Percentiles rank a stretch among this genome's conserved stretches.
Conservation (phyloP, 2,888 invertebrate genomes). For the Blastobasis adustella region DNA sequence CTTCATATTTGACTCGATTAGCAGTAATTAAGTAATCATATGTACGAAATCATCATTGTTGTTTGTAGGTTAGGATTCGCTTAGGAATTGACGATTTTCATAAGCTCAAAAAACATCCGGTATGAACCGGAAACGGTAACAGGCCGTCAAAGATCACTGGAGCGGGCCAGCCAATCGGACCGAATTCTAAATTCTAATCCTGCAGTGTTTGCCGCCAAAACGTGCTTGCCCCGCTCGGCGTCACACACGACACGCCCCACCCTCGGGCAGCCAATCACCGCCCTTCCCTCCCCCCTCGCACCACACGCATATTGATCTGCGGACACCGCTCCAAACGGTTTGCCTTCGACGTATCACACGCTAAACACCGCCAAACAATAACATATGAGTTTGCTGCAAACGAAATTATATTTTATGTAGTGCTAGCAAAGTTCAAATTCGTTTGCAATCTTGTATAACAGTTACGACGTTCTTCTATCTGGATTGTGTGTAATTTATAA, state of each 20-base stretch:
- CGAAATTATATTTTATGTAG: conserved; percentile 7
- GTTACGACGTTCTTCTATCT: conserved; percentile 20
- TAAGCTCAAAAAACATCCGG: no score
- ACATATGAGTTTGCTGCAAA: conserved; percentile 40
- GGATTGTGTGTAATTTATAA: conserved; percentile 42
- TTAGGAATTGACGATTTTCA: no score
- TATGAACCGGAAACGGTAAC: no score
- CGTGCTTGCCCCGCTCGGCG: conserved; percentile 53
- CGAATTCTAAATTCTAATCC: conserved; percentile 34
- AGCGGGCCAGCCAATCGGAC: no score
- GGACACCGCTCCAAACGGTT: conserved; percentile 68
- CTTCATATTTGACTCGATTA: no score
- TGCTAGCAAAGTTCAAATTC: conserved; percentile 21
- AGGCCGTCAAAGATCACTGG: no score
- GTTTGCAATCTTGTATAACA: conserved; percentile 2
- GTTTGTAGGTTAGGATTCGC: no score
- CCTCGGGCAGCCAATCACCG: conserved; percentile 63
- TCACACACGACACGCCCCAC: conserved; percentile 63
- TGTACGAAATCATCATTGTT: no score
- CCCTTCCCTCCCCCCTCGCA: conserved; percentile 62
- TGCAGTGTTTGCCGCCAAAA: conserved; percentile 64
- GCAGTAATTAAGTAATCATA: no score
- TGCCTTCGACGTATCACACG: conserved; percentile 74
- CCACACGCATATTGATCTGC: conserved; percentile 75
- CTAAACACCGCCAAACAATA: conserved; percentile 72